A percentile compares a stretch with the other conserved stretches of the same genome.
Conservation (phyloP, 2,113 vertebrate species). For the Oriolus oriolus region DNA sequence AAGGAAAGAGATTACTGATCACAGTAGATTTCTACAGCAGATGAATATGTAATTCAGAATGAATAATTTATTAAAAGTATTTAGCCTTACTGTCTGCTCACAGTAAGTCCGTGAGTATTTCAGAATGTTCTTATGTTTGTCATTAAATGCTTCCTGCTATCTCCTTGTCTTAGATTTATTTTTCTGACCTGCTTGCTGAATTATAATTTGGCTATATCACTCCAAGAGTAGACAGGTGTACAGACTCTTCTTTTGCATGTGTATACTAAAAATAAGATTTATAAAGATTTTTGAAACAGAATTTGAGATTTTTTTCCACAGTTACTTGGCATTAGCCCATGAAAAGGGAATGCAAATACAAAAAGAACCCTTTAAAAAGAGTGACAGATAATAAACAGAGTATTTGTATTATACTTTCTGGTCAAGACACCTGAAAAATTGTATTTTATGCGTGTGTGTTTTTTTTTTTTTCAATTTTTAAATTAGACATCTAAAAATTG, state of each 20-base stretch:
- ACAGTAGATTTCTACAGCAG: not conserved
- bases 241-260: not conserved
- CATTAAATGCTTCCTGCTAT: not conserved
- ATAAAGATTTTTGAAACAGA: not conserved
- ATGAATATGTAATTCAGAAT: not conserved
- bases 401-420: not conserved
- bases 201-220: not conserved
- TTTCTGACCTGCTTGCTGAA: not conserved
- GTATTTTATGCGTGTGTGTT: not conserved
- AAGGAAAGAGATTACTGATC: conserved; percentile 3
- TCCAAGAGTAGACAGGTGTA: not conserved
- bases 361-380: not conserved
- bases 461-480: not conserved
- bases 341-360: not conserved
- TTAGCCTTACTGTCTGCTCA: not conserved
- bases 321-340: not conserved
- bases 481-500: not conserved
- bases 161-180: not conserved
- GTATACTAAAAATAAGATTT: not conserved
- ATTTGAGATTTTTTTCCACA: not conserved
- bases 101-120: not conserved
- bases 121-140: not conserved
- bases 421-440: not conserved
- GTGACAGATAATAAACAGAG: not conserved
- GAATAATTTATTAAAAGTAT: not conserved